Percentiles rank a stretch among this genome's conserved stretches.
These are phyloP conservation scores for Corvus cornix DNA, from an alignment of 2,113 vertebrate species.

Conservation along the genomic window DNA sequence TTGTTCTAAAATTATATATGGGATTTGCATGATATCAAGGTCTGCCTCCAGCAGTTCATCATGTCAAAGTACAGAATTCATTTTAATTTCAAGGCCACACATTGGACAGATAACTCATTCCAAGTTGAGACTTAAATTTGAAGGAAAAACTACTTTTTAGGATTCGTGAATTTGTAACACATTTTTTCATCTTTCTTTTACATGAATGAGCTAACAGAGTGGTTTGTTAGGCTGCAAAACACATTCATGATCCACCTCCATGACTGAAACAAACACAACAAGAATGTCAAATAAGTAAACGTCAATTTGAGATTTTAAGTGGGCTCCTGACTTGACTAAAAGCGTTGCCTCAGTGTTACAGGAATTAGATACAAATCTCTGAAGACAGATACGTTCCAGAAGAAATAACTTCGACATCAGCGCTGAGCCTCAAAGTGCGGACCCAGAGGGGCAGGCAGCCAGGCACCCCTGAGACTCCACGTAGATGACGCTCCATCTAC, in stretches of 20 bases:
- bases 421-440: accelerated
- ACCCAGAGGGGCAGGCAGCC: background rate
- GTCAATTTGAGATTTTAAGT: background rate
- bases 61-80: background rate
- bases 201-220: background rate
- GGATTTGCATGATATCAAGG: background rate
- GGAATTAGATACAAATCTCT: background rate
- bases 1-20: background rate
- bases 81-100: background rate
- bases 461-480: background rate
- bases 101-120: background rate
- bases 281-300: background rate
- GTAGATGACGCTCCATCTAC: conserved; percentile 21
- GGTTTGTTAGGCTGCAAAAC: background rate
- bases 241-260: background rate
- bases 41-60: background rate
- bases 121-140: background rate
- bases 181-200: background rate
- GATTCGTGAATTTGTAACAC: background rate
- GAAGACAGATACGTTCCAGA: background rate
- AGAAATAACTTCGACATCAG: background rate
- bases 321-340: background rate
- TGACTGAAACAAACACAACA: background rate
- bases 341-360: background rate
- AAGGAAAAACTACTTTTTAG: background rate